Evolutionary conservation across 2,888 invertebrate species (phyloP).

Genomic region (Petrophora chlorosata): DNA sequence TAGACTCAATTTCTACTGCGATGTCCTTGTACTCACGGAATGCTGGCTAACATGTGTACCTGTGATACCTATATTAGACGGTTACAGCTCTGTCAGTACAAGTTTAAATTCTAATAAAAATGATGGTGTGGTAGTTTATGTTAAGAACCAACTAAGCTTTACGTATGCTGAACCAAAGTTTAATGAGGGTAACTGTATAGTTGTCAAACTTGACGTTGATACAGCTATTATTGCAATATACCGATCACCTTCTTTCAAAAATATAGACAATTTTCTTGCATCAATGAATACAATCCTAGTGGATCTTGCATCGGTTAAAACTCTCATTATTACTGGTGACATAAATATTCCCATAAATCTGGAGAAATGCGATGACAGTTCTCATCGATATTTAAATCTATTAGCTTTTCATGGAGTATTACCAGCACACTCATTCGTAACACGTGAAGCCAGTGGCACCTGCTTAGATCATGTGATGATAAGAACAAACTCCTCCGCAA

Average conservation of each 20-base stretch:
- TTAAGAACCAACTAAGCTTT: not conserved
- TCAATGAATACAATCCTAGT: not conserved
- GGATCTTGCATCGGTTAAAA: not conserved
- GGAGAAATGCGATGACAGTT: not conserved
- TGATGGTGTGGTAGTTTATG: slow-evolving; percentile 2
- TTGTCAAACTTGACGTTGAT: not conserved
- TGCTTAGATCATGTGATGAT: slow-evolving; percentile 2
- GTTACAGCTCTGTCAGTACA: not conserved
- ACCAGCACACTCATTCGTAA: not conserved
- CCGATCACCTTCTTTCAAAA: slow-evolving; percentile 2
- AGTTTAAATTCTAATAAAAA: not conserved
- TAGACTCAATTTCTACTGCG: not conserved
- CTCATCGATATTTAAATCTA: not conserved
- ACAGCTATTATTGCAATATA: slow-evolving; percentile 1
- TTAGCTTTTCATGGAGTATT: not conserved
- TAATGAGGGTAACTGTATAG: slow-evolving; percentile 1
- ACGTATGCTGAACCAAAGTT: too few species aligned
- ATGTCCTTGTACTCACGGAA: not conserved
- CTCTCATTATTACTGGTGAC: slow-evolving; percentile 2
- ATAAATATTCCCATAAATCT: slow-evolving; percentile 1
- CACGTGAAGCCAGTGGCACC: not conserved
- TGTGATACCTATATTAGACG: not conserved
- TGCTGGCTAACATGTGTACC: not conserved
- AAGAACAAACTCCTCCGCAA: not conserved
- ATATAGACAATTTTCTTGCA: not conserved